Percentiles rank a stretch among this genome's conserved stretches.
These are phyloP conservation scores for Enchytraeus crypticus DNA, from an alignment of 2,888 invertebrate genomes.

Conservation along the genomic window DNA sequence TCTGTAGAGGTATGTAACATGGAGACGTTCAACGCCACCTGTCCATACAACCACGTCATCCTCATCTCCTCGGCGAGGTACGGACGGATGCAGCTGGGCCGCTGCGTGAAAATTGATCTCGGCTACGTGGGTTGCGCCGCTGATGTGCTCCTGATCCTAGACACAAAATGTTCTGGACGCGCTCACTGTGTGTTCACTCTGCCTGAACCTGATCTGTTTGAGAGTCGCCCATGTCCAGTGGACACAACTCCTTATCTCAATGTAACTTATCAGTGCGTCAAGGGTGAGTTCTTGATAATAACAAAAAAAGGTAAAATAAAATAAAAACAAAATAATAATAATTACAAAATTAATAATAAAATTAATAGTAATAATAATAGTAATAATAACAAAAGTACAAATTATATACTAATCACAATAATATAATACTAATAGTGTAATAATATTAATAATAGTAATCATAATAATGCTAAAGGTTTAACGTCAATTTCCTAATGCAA, in stretches of 20 bases:
- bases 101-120: conserved; percentile 18
- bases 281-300: conserved; percentile 10
- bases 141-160: conserved; percentile 19
- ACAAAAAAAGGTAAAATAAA: no score
- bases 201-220: conserved; percentile 17
- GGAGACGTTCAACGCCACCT: conserved; percentile 21
- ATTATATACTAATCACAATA: no score
- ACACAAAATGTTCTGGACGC: conserved; percentile 19
- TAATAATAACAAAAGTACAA: no score
- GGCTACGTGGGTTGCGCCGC: conserved; percentile 16
- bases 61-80: conserved; percentile 18
- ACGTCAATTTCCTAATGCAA: no score
- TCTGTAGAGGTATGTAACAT: background rate
- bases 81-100: conserved; percentile 20
- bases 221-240: conserved; percentile 20
- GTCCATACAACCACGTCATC: conserved; percentile 17
- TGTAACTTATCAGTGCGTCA: conserved; percentile 17
- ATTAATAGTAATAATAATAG: no score
- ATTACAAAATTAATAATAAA: no score
- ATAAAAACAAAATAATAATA: no score
- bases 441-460: no score
- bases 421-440: no score
- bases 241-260: conserved; percentile 22
- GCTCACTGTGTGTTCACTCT: conserved; percentile 11
- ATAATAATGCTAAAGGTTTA: no score